Conservation (phyloP, 2,113 vertebrate genomes). For the Apistogramma diplotaenia region DNA sequence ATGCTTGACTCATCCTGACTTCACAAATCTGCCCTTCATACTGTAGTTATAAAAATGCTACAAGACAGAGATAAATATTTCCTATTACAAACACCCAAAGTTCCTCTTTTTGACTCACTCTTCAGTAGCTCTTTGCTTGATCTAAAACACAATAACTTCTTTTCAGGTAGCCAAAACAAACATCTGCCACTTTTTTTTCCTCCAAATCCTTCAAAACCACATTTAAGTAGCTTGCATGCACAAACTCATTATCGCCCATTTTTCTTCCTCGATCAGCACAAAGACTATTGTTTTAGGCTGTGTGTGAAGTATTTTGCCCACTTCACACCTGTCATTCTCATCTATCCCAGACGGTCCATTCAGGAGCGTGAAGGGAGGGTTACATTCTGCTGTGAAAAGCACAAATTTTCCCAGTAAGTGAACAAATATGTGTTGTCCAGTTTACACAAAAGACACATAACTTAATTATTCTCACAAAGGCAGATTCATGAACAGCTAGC, state of each 20-base stretch:
- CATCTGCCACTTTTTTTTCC: background rate
- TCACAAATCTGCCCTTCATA: background rate
- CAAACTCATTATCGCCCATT: constrained; percentile 34
- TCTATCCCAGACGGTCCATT: constrained; percentile 18
- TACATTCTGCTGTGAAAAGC: constrained; percentile 8
- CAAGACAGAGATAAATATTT: background rate
- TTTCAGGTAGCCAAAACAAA: constrained; percentile 19
- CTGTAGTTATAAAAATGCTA: background rate
- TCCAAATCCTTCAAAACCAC: constrained; percentile 1
- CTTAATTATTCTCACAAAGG: constrained; percentile 12
- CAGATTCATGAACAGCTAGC: background rate
- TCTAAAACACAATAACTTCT: background rate
- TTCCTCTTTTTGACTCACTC: background rate
- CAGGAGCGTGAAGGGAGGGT: background rate
- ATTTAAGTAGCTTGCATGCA: background rate
- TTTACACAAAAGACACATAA: constrained; percentile 21
- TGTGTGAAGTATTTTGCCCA: constrained; percentile 34
- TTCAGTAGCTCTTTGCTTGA: background rate
- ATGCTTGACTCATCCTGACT: background rate
- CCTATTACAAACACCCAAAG: background rate
- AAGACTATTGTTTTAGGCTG: constrained; percentile 50
- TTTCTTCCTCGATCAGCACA: constrained; percentile 30
- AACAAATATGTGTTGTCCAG: constrained; percentile 27
- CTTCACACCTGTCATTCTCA: constrained; percentile 53
- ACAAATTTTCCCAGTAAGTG: constrained; percentile 23